These are phyloP conservation scores for Cerceris ruficornis DNA, from an alignment of 2,888 invertebrate species.

Conservation along the genomic window DNA sequence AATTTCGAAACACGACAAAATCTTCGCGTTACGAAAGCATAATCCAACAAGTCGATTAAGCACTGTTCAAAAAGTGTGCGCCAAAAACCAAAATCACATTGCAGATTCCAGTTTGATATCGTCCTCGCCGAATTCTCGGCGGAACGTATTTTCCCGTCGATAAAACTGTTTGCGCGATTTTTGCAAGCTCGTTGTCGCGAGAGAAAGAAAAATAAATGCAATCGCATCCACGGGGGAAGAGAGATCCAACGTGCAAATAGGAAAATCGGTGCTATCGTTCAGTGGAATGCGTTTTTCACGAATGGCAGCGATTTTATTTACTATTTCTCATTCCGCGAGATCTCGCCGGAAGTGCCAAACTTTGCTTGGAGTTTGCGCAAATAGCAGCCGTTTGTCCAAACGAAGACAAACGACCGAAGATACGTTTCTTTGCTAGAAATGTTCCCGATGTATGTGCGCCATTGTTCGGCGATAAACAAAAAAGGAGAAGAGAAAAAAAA, in stretches of 20 bases:
- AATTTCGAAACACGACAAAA: too few relatives aligned
- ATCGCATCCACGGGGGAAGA: conserved; percentile 1
- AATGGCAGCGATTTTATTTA: neutral
- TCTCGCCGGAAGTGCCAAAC: neutral
- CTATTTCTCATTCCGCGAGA: neutral
- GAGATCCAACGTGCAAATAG: neutral
- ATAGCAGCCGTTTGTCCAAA: too few relatives aligned
- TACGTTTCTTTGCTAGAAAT: too few relatives aligned
- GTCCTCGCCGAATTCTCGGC: conserved; percentile 24
- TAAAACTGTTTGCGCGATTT: neutral
- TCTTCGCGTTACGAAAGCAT: neutral
- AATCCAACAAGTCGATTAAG: neutral
- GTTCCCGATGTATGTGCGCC: too few relatives aligned
- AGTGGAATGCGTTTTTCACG: neutral
- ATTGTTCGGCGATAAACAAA: too few relatives aligned
- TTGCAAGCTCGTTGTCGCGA: conserved; percentile 2
- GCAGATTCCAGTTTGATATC: conserved; percentile 6
- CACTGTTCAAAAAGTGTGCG: conserved; percentile 31
- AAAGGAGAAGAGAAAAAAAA: too few relatives aligned
- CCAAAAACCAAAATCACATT: conserved; percentile 52
- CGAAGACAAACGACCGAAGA: too few relatives aligned
- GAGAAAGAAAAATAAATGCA: neutral
- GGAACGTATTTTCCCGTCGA: conserved; percentile 62
- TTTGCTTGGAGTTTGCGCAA: too few relatives aligned
- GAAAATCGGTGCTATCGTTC: neutral